Evolutionary conservation across 2,888 invertebrate species (phyloP).

Genomic region (Ichneumoninae sp.): DNA sequence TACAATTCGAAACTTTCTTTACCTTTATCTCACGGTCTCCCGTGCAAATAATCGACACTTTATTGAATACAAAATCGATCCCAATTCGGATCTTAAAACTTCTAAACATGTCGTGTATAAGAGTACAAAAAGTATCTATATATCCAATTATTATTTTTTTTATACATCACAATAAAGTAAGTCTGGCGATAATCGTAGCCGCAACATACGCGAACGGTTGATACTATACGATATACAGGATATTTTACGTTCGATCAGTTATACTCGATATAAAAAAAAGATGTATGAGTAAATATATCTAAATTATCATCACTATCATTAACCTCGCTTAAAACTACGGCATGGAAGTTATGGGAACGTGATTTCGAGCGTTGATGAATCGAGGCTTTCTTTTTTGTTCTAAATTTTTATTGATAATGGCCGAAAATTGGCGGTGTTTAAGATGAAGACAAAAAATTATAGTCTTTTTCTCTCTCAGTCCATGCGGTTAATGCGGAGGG

Average conservation of each 20-base stretch:
- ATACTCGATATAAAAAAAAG: conserved; percentile 11
- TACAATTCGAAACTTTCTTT: neutral
- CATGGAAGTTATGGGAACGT: conserved; percentile 22
- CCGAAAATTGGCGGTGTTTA: conserved; percentile 3
- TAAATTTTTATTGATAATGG: conserved; percentile 13
- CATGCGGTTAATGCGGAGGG: conserved; percentile 38
- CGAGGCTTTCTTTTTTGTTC: neutral
- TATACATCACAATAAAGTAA: conserved; percentile 45
- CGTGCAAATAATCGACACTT: conserved; percentile 62
- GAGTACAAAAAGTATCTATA: conserved; percentile 64
- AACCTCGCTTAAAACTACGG: conserved; percentile 3
- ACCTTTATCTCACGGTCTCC: conserved; percentile 11
- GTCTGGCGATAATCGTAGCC: conserved; percentile 24
- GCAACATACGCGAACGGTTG: neutral
- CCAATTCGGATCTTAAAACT: conserved; percentile 62
- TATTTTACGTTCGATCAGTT: conserved; percentile 16
- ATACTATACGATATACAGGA: conserved; percentile 12
- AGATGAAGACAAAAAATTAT: conserved; percentile 52
- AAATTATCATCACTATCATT: neutral
- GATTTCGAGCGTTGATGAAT: conserved; percentile 14
- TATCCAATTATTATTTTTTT: conserved; percentile 24
- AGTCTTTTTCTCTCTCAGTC: conserved; percentile 71
- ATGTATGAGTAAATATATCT: conserved; percentile 5
- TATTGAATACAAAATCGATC: conserved; percentile 62
- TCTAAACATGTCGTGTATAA: conserved; percentile 53